phyloP scores from a whole-genome alignment of 1,140 invertebrate genomes.

The Maconellicoccus hirsutus region DNA sequence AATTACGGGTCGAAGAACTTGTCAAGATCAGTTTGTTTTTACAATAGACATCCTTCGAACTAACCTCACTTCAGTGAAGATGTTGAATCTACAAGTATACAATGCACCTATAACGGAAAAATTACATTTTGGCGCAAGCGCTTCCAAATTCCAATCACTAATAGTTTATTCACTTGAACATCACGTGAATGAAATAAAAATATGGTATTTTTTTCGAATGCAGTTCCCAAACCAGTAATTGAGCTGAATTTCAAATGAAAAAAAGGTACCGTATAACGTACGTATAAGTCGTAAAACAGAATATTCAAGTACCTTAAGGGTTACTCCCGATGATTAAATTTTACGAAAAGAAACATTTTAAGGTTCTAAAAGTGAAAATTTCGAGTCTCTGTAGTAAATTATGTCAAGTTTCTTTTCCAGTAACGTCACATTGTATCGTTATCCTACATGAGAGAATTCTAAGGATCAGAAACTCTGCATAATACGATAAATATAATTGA shows the following conservation, averaged over 20 bases:
- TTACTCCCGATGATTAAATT: neutral
- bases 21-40: too few relatives aligned
- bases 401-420: too few relatives aligned
- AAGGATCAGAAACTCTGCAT: too few relatives aligned
- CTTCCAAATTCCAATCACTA: neutral
- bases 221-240: neutral
- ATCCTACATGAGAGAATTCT: too few relatives aligned
- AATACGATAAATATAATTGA: too few relatives aligned
- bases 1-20: too few relatives aligned
- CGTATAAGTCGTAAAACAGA: neutral
- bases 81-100: conserved; percentile 12
- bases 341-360: neutral
- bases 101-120: neutral
- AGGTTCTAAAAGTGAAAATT: neutral
- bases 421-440: too few relatives aligned
- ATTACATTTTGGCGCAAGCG: neutral
- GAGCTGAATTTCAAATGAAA: neutral
- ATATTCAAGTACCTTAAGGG: neutral
- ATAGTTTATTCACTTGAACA: neutral
- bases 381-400: neutral
- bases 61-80: neutral
- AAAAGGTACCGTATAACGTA: too few relatives aligned
- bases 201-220: neutral
- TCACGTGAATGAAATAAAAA: neutral
- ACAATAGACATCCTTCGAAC: neutral